A percentile compares a stretch with the other conserved stretches of the same genome.
Evolutionary conservation across 1,140 invertebrate genomes (phyloP).

Genomic region (Atopsyche davidsoni): DNA sequence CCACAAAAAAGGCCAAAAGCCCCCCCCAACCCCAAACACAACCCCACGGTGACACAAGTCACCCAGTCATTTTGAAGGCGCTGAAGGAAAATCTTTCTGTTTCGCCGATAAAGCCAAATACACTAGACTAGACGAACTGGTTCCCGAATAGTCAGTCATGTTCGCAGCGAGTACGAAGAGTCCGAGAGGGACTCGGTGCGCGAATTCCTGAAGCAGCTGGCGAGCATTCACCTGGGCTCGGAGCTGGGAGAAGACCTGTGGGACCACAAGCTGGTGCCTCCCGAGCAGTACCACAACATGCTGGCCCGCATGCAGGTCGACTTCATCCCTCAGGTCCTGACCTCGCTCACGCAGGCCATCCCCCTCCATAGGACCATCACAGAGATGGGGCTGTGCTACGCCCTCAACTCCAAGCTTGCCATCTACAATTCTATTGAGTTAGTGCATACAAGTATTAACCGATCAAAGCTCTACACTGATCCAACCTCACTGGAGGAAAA

Average conservation of each 20-base stretch:
- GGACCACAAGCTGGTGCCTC: constrained; percentile 15
- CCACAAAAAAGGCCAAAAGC: too few relatives aligned
- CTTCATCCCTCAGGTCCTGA: constrained; percentile 34
- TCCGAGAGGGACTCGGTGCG: constrained; percentile 11
- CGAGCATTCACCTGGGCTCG: constrained; percentile 5
- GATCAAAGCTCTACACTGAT: neutral
- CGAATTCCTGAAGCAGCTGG: constrained; percentile 13
- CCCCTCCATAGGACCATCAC: constrained; percentile 49
- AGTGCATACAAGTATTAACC: too few relatives aligned
- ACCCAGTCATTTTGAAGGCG: too few relatives aligned
- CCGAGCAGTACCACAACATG: constrained; percentile 13
- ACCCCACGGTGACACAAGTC: too few relatives aligned
- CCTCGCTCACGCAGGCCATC: constrained; percentile 38
- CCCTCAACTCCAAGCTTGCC: constrained; percentile 53
- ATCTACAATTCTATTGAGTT: constrained; percentile 39
- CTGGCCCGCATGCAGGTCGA: constrained; percentile 13
- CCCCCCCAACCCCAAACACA: too few relatives aligned
- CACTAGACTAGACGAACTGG: too few relatives aligned
- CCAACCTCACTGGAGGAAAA: too few relatives aligned
- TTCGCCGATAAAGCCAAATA: too few relatives aligned
- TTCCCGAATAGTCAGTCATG: too few relatives aligned
- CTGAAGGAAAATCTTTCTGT: too few relatives aligned
- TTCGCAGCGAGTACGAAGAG: constrained; percentile 15
- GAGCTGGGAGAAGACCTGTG: constrained; percentile 13
- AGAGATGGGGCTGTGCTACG: constrained; percentile 59